A percentile compares a stretch with the other conserved stretches of the same genome.
Conservation (phyloP, 2,888 invertebrate species). For the Leptinotarsa tumamoca region DNA sequence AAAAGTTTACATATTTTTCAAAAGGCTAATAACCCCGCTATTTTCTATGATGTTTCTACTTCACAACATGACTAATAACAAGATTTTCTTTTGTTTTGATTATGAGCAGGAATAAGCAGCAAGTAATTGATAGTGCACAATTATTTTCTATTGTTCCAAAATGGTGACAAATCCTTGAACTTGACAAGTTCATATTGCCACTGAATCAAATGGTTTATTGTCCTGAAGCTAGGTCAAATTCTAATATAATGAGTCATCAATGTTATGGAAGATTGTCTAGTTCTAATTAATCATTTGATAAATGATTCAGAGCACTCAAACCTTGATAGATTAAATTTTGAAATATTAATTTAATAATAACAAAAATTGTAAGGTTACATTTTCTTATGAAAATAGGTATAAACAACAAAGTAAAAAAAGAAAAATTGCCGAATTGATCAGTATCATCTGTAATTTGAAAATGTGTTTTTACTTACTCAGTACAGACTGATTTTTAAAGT, state of each 20-base stretch:
- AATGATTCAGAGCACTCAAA: background rate
- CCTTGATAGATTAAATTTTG: too few species aligned
- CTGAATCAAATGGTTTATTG: background rate
- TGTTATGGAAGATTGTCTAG: background rate
- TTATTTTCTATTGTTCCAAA: background rate
- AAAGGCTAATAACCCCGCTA: background rate
- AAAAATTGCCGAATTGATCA: too few species aligned
- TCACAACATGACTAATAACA: constrained; percentile 2
- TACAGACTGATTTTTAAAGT: too few species aligned
- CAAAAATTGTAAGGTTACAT: too few species aligned
- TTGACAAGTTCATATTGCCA: background rate
- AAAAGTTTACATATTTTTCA: background rate
- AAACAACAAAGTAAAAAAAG: too few species aligned
- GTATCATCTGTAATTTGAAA: too few species aligned
- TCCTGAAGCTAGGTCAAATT: constrained; percentile 10
- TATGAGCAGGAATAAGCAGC: background rate
- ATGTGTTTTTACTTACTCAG: too few species aligned
- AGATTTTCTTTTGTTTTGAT: background rate
- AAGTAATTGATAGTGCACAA: background rate
- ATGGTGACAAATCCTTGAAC: constrained; percentile 2
- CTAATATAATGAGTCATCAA: background rate
- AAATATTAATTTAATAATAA: too few species aligned
- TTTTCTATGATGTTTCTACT: constrained; percentile 1
- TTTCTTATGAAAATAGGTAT: too few species aligned
- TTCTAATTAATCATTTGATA: background rate